phyloP scores from a whole-genome alignment of 1,140 invertebrate genomes.

The Notospermus geniculatus region DNA sequence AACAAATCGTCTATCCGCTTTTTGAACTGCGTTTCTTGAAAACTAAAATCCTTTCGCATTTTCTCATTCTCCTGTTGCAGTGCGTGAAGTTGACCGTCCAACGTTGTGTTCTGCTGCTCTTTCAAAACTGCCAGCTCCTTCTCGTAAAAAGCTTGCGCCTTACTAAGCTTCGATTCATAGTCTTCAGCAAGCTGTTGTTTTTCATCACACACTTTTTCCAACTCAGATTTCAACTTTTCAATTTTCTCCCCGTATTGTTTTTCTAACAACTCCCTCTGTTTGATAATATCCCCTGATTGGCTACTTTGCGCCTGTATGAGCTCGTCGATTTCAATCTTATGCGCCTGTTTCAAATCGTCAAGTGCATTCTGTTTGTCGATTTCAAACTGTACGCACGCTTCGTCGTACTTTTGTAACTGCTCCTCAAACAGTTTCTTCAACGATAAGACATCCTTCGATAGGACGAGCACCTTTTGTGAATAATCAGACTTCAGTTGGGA shows the following conservation, averaged over 20 bases:
- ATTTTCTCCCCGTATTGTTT: conserved; percentile 31
- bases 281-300: conserved; percentile 36
- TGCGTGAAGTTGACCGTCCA: conserved; percentile 28
- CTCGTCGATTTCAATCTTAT: conserved; percentile 43
- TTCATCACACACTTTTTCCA: conserved; percentile 31
- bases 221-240: conserved; percentile 31
- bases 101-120: conserved; percentile 29
- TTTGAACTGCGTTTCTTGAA: conserved; percentile 40
- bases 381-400: conserved; percentile 35
- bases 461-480: conserved; percentile 39
- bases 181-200: conserved; percentile 44
- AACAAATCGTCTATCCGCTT: conserved; percentile 45
- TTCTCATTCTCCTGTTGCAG: conserved; percentile 41
- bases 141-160: conserved; percentile 52
- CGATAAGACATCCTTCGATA: conserved; percentile 45
- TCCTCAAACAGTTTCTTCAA: conserved; percentile 50
- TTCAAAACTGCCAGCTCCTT: conserved; percentile 49
- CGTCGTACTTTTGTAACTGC: conserved; percentile 39
- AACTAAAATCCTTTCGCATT: conserved; percentile 41
- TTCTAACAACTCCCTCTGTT: conserved; percentile 39
- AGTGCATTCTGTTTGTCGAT: conserved; percentile 37
- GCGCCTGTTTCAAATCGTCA: conserved; percentile 37
- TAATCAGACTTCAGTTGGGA: conserved; percentile 37
- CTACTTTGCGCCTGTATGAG: conserved; percentile 30
- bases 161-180: conserved; percentile 45